These are phyloP conservation scores for Drosophila teissieri DNA, from an alignment of 1,140 invertebrate species.

Conservation along the genomic window DNA sequence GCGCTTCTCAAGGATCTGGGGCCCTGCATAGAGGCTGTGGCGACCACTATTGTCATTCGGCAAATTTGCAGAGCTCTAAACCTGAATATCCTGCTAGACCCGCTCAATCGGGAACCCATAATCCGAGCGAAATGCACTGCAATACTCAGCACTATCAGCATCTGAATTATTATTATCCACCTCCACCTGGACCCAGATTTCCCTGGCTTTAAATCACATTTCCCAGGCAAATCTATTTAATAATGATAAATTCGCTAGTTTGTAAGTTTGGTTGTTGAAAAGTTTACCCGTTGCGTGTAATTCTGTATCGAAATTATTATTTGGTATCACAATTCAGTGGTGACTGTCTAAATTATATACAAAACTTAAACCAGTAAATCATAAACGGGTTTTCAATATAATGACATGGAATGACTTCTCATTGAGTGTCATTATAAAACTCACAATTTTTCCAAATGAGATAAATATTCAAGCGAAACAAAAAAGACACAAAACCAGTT, in stretches of 20 bases:
- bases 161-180: neutral
- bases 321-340: neutral
- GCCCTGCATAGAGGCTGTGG: slow-evolving; percentile 4
- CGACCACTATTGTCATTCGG: neutral
- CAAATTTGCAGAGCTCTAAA: neutral
- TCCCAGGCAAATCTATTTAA: too few species aligned
- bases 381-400: too few species aligned
- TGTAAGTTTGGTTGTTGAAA: neutral
- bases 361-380: too few species aligned
- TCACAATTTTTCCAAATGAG: slow-evolving; percentile 20
- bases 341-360: too few species aligned
- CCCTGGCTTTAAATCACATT: slow-evolving; percentile 17
- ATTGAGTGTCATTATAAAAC: slow-evolving; percentile 9
- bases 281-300: neutral
- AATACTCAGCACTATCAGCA: too few species aligned
- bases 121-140: too few species aligned
- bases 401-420: too few species aligned
- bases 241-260: neutral
- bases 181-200: neutral
- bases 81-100: neutral
- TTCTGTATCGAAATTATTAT: slow-evolving; percentile 1
- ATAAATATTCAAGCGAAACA: slow-evolving; percentile 24
- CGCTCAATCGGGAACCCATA: neutral
- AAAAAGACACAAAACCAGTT: slow-evolving; percentile 13
- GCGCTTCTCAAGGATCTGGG: neutral